Evolutionary conservation across 2,113 vertebrate genomes (phyloP).

Genomic region (Alligator sinensis): DNA sequence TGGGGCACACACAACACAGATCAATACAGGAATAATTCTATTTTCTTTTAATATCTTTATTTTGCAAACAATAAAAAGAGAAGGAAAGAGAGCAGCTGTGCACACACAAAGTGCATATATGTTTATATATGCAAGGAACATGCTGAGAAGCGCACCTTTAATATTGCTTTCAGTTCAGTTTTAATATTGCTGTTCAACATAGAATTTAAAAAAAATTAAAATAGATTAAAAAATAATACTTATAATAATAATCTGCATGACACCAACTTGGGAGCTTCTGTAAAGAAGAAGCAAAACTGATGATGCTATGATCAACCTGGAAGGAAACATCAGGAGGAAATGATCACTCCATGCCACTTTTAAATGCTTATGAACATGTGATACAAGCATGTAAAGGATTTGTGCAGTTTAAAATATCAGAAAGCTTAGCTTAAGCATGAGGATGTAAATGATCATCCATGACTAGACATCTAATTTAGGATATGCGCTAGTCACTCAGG

Average conservation of each 20-base stretch:
- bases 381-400: background rate
- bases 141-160: background rate
- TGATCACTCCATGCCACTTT: background rate
- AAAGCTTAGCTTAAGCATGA: background rate
- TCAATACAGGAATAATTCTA: background rate
- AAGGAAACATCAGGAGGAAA: background rate
- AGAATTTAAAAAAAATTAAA: background rate
- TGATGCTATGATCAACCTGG: background rate
- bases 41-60: background rate
- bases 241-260: background rate
- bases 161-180: background rate
- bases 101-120: too few species aligned
- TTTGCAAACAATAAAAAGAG: background rate
- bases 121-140: too few species aligned
- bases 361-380: background rate
- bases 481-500: too few species aligned
- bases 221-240: too few species aligned
- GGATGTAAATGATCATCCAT: fast-evolving
- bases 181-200: background rate
- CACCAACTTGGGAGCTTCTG: too few species aligned
- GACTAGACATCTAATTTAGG: background rate
- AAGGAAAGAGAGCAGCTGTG: background rate
- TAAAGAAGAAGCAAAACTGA: background rate
- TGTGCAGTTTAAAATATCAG: background rate
- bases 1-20: background rate